phyloP scores from a whole-genome alignment of 2,888 invertebrate species.

The Diadegma fenestrale region DNA sequence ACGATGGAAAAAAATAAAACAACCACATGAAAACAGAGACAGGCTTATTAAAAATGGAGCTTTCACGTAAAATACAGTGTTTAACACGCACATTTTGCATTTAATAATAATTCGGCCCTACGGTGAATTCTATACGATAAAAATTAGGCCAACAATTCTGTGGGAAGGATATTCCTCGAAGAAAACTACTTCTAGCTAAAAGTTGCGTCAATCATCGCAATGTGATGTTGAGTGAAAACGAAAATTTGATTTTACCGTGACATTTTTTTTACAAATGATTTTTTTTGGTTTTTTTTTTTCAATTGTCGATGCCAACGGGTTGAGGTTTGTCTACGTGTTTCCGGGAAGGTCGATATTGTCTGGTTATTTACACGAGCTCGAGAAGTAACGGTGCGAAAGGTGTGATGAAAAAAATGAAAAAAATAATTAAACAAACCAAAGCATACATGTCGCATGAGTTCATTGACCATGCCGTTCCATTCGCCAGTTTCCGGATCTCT shows the following conservation, averaged over 20 bases:
- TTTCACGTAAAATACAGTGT: background rate
- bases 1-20: slow-evolving; percentile 2
- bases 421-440: slow-evolving; percentile 81
- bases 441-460: slow-evolving; percentile 90
- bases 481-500: slow-evolving; percentile 87
- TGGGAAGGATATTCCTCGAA: slow-evolving; percentile 10
- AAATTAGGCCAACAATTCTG: slow-evolving; percentile 27
- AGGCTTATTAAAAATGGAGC: slow-evolving; percentile 4
- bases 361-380: background rate
- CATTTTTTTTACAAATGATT: background rate
- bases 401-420: slow-evolving; percentile 55
- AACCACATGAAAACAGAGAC: background rate
- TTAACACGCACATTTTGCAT: background rate
- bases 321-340: background rate
- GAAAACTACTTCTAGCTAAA: slow-evolving; percentile 42
- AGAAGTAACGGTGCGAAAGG: slow-evolving; percentile 13
- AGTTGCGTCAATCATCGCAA: background rate
- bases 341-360: background rate
- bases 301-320: background rate
- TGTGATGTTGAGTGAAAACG: background rate
- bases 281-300: no score
- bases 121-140: slow-evolving; percentile 58
- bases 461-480: slow-evolving; percentile 90
- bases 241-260: background rate
- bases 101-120: slow-evolving; percentile 41